Base-by-base conservation (phyloP, 1,140 invertebrate genomes). In the Lepidostoma basale region DNA sequence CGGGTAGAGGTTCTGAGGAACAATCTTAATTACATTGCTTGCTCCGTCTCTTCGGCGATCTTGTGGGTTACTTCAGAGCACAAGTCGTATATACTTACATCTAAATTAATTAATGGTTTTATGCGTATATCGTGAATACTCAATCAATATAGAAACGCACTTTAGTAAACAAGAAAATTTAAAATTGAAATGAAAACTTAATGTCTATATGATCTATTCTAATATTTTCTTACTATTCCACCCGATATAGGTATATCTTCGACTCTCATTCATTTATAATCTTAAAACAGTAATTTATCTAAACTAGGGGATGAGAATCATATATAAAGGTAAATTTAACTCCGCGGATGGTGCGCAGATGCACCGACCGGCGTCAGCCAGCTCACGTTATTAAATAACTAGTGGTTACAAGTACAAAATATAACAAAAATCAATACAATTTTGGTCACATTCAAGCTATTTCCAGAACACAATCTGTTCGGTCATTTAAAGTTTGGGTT, bases 121-220 rank as follows among this genome's bases (percentile, higher is more conserved):
- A 20, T 59, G 54, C 33, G 28, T 30, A 8, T 33, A 40, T 23
- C 3, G 5, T 36, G 54, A 59, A 45, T 59, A 39, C 26, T 59
- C 16, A n/a, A 36, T 62, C 40, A 62, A 28, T 8, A n/a, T 9
- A 28, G 28, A 36, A 14, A 58, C 62, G 28, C 45, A 39, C 12
- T 52, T 22, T 8, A 47, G n/a, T 40, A 59, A 40, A 59, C 54
- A 59, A 42, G 36, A 45, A 65, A 40, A 12, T 23, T 65, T 39
- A 18, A 36, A 33, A 65, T 54, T 52, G 44, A 68, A 68, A 68
- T 45, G 12, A 68, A 68, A 42, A 45, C 66, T 68, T 68, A 68
- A 36, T 28, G 18, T 28, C 66, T 68, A 68, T 16, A 14, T 28
- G 28, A n/a, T 23, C 58, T 68, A 60, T 36, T 12, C 66, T 68